phyloP scores from a whole-genome alignment of 2,113 vertebrate species.

The Trachemys scripta region DNA sequence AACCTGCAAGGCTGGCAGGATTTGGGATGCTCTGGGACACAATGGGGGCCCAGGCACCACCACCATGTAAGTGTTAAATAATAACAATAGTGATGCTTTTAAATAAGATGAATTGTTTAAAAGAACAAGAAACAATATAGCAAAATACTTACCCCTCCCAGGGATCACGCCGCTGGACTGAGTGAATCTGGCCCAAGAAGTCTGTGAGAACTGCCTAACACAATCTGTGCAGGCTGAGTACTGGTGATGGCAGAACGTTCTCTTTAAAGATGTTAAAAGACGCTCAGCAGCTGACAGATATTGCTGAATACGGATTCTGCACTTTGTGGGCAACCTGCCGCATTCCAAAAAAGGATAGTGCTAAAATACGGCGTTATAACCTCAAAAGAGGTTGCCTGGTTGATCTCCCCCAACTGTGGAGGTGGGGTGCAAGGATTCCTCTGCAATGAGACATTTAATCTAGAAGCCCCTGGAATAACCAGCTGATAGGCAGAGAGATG shows the following conservation, averaged over 20 bases:
- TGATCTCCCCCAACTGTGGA: not conserved
- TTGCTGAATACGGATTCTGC: not conserved
- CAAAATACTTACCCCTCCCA: not conserved
- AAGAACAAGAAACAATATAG: fast-evolving
- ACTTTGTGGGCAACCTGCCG: not conserved
- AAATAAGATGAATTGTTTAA: not conserved
- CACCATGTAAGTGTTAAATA: not conserved
- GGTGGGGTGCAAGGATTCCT: not conserved
- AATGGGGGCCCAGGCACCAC: not conserved
- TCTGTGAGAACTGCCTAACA: not conserved
- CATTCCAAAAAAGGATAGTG: not conserved
- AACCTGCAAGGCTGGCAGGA: not conserved
- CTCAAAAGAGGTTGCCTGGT: not conserved
- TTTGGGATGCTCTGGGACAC: not conserved
- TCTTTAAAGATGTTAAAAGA: not conserved
- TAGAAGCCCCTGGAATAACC: not conserved
- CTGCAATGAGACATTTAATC: not conserved
- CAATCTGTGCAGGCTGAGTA: not conserved
- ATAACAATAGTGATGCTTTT: not conserved
- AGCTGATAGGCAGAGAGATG: not conserved
- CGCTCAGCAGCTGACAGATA: not conserved
- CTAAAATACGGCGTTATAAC: not conserved
- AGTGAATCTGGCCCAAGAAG: not conserved
- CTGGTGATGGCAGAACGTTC: not conserved
- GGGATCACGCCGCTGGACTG: not conserved